Base-by-base conservation (phyloP, 1,140 invertebrate genomes). In the Carposina sasakii region DNA sequence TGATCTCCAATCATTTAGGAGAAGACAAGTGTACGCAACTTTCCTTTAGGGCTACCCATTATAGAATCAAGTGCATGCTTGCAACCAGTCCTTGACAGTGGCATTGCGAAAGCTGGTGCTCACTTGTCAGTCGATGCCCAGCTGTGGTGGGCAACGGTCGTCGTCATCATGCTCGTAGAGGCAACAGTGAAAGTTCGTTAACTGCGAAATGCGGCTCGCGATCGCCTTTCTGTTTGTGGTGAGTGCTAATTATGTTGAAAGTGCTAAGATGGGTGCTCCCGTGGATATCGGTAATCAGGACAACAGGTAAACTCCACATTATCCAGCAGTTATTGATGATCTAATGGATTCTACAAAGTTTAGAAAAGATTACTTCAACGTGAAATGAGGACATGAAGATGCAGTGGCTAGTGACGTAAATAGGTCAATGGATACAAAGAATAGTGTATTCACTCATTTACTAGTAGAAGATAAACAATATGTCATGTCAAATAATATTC, bases 181-280 rank as follows among this genome's bases (percentile, higher is more conserved):
- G 67, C 60, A 71, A 60, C 73, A 81, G 77, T 81, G 79, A 81
- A 81, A 81, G 79, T 84, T 71, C 67, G 69, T 67, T 83, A 22
- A 71, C 56, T 54, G 52, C 58, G 78, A 76, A 76, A 84, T 84
- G 79, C 70, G 70, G 63, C 57, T 68, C 63, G 71, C 76, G 63
- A 71, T 79, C 68, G 70, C 67, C 66, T 76, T 79, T 70, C 65
- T 84, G 75, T 81, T 79, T 81, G 70, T 84, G 79, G 79, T 84
- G 79, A 84, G 79, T 84, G 76, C 60, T 67, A 71, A 71, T 74
- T 67, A 66, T 46, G 60, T 63, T 67, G 59, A 65, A 72, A 71
- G 71, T 79, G 73, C 52, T 71, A 69, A 70, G 47, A 50, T 61
- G 49, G 61, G 67, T 68, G 59, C 46, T 62, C 52, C 48, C 42